Base-by-base conservation (phyloP, 1,140 invertebrate species). In the Drosophila navojoa region DNA sequence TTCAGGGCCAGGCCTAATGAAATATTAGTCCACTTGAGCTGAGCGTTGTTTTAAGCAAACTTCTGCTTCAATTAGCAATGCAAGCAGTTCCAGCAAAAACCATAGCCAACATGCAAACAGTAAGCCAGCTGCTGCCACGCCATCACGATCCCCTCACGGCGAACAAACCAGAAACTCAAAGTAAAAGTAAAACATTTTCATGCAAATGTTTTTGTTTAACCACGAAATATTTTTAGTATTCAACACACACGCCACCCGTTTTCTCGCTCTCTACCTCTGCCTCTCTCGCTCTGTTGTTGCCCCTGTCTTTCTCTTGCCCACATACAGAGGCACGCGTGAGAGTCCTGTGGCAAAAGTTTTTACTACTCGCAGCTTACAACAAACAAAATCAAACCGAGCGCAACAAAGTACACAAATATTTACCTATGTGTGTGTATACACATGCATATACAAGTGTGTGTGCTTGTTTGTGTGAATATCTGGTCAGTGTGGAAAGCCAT, bases 301-400 rank as follows among this genome's bases (percentile, higher is more conserved):
- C 5, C 4, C 13, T 44, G 15, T 44, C 0, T n/a, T 44, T 49
- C 61, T 52, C 61, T 47, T 19, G 22, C 50, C 45, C 50, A 44
- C 49, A 44, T 32, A 42, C 47, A 42, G 40, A 13, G 13, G 13
- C 27, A 19, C 27, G 22, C 57, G 61, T 69, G 71, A 72, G 68
- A 76, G 84, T 77, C 79, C 74, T 82, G 79, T 52, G 76, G 79
- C 75, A 61, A 79, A 80, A 76, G 76, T 89, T 89, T 84, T 61
- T 64, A 69, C 71, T 60, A 77, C 77, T 70, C 54, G 59, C 71
- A 69, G 69, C 61, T 62, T 59, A 59, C 47, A 71, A 62, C 77
- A 84, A 89, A 89, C 84, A 82, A 89, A 87, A 89, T 80, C 84
- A 89, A 89, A 84, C 84, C 79, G 73, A 89, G 84, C 84, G 77